Percentiles rank a stretch among this genome's conserved stretches.
Conservation (phyloP, 2,113 vertebrate genomes). For the Ageneiosus marmoratus region DNA sequence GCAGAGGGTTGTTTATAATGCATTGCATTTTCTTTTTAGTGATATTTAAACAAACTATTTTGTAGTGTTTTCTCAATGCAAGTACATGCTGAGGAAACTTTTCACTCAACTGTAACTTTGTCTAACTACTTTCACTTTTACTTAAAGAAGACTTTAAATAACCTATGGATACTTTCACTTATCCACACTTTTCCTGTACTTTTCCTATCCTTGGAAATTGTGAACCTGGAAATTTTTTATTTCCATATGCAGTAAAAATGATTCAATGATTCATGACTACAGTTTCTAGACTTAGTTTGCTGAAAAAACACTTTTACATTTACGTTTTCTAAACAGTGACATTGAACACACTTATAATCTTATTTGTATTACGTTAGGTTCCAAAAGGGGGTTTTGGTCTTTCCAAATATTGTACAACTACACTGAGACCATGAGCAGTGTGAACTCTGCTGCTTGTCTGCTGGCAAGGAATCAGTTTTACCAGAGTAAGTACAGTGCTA, state of each 20-base stretch:
- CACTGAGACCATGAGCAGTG: slow-evolving; percentile 63
- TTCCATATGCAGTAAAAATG: not conserved
- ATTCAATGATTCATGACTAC: not conserved
- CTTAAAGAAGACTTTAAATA: not conserved
- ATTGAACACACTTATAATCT: not conserved
- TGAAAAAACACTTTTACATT: not conserved
- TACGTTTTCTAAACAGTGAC: not conserved
- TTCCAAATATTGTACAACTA: slow-evolving; percentile 25
- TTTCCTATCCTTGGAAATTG: not conserved
- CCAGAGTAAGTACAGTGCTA: slow-evolving; percentile 59
- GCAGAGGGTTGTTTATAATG: not conserved
- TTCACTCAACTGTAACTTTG: not conserved
- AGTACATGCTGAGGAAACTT: not conserved
- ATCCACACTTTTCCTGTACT: not conserved
- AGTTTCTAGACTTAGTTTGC: not conserved
- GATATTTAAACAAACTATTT: not conserved
- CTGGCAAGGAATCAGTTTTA: slow-evolving; percentile 69
- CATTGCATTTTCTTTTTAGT: not conserved
- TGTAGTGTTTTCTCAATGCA: too few relatives aligned
- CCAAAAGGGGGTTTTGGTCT: not conserved
- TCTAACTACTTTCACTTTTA: not conserved
- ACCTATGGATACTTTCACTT: not conserved
- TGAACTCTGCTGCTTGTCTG: slow-evolving; percentile 70
- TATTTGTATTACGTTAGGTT: slow-evolving; percentile 23
- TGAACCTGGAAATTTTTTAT: not conserved